Base-by-base conservation (phyloP, 2,113 vertebrate genomes). In the Vulpes vulpes region DNA sequence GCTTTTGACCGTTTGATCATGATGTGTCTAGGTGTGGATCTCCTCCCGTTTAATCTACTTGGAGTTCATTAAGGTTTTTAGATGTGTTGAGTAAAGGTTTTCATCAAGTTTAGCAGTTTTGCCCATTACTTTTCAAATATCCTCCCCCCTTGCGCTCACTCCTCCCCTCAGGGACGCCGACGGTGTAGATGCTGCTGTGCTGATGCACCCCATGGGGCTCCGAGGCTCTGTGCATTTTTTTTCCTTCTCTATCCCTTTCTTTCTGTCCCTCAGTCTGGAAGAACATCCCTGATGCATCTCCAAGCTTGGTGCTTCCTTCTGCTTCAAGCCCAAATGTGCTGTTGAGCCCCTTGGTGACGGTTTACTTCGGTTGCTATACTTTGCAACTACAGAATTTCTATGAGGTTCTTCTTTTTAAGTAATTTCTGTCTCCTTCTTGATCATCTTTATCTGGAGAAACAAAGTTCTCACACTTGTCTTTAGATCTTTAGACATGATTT, bases 101-200 rank as follows among this genome's bases (percentile, higher is more conserved):
- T 57, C 5, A 8, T 60, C 59, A n/a, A 22, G 19, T 81, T 59
- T 53, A 55, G 49, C 51, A 17, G 32, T 55, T 53, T 38, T n/a
- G 65, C 2, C 6, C 11, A 7, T 32, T 85, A 11, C 27, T 81
- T 80, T 73, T 59, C 27, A 51, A 35, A 15, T 27, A 14, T 43
- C 57, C 30, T 64, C 30, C 55, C 20, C 55, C 25, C 27, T n/a
- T 64, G n/a, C 3, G 32, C 30, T 20, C 15, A 30, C 32, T 83
- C 27, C 59, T 43, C 53, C 32, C n/a, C 35, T 5, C 84, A 32
- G 49, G 30, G 35, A 32, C 10, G 6, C n/a, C 23, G 4, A 3
- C 7, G 11, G 22, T 0, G 2, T 7, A 10, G 25, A 38, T 8
- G 3, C 10, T 20, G 14, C 2, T 11, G 1, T 20, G 11, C 30